Evolutionary conservation across 2,797 vertebrate genomes (phyloP), one percentile per base, ranked within the genome.

Genomic region (Takifugu ocellatus): DNA sequence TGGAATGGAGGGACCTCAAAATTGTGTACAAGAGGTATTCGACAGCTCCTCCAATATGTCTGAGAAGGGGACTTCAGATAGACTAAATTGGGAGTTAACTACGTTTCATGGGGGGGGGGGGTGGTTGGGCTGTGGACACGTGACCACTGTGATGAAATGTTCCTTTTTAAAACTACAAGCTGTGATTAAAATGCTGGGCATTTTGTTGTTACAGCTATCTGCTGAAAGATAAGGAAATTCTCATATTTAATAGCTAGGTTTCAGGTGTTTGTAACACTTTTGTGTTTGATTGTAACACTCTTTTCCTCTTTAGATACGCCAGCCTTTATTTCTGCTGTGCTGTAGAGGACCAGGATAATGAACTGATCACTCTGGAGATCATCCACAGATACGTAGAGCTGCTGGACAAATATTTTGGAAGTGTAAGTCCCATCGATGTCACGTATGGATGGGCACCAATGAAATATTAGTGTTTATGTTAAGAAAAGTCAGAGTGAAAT

Each of bases 301-400:
- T 14, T 44, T 50, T 31, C 5, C 61, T 24, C 66, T 63, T 5
- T 79, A 99, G 97, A 86, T 99, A 99, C 9, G 97, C 97, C 58
- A 99, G 96, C 67, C 90, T 99, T 77, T 99, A 99, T 84, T 99
- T 99, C 90, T 99, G 97, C 92, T 99, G 97, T 88, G 97, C 97
- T 60, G 96, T 99, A 39, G 96, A 98, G 83, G 94, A 98, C 84
- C 97, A 99, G 83, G 97, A 98, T 79, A 99, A 99, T 21, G 97
- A 99, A 73, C 87, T 99, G 72, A 99, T 99, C 91, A 98, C 97
- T 46, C 89, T 99, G 89, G 97, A 99, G 91, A 98, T 99, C 87
- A 98, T 99, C 88, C 97, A 99, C 76, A 92, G 96, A 89, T 99
- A 99, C 0, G 97, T 99, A 79, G 97, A 99, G 89, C 93, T 99